Conservation (phyloP, 2,888 invertebrate genomes). For the Celastrina argiolus region DNA sequence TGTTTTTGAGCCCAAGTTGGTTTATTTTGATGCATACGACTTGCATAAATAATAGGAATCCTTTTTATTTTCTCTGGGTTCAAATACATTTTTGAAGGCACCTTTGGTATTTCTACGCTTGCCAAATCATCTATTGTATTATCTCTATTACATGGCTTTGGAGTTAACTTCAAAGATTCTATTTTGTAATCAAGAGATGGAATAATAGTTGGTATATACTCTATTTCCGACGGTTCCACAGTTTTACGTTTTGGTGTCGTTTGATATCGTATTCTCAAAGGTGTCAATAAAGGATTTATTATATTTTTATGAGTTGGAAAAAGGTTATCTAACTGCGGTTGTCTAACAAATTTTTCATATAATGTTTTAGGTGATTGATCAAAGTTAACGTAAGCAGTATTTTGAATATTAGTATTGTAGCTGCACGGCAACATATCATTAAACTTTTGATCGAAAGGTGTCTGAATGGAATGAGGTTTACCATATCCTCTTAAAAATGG, state of each 20-base stretch:
- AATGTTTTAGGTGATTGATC: background rate
- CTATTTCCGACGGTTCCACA: background rate
- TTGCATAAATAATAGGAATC: background rate
- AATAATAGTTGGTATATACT: background rate
- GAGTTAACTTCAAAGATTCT: background rate
- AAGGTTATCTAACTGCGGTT: background rate
- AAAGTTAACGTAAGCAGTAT: background rate
- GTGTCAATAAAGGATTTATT: background rate
- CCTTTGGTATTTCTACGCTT: background rate
- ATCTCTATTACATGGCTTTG: background rate
- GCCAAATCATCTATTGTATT: background rate
- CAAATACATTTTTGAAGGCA: background rate
- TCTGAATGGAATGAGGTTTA: background rate
- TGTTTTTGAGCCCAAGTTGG: background rate
- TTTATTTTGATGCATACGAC: background rate
- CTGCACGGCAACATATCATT: background rate
- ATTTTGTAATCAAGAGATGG: background rate
- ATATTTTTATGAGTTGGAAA: background rate
- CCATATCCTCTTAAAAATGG: background rate
- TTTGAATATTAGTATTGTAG: background rate
- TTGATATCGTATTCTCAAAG: background rate
- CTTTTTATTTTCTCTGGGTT: background rate
- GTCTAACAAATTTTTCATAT: background rate
- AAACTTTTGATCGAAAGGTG: background rate
- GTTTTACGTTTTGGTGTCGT: background rate